These are phyloP conservation scores for Syndactyla subalaris DNA, from an alignment of 2,797 vertebrate species.

Conservation along the genomic window DNA sequence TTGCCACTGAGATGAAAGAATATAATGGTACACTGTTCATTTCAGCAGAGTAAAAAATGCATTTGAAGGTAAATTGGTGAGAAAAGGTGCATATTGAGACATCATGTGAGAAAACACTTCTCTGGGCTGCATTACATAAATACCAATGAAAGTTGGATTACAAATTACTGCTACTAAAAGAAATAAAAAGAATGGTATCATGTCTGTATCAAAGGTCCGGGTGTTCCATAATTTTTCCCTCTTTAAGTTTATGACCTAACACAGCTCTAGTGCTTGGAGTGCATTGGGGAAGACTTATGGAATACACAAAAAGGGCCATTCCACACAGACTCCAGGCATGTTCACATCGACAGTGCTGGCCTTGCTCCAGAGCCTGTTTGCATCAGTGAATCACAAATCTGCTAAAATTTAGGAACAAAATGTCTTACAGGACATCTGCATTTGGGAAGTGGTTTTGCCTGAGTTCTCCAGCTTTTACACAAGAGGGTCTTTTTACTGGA, in stretches of 20 bases:
- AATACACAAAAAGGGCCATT: background rate
- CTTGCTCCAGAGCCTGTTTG: background rate
- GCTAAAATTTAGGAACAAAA: background rate
- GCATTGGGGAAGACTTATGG: background rate
- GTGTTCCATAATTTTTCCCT: background rate
- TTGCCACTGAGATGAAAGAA: background rate
- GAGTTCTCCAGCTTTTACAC: background rate
- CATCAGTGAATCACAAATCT: background rate
- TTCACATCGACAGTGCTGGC: background rate
- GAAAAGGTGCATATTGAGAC: background rate
- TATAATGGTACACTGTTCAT: background rate
- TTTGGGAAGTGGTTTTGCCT: background rate
- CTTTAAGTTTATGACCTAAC: background rate
- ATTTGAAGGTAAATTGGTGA: background rate
- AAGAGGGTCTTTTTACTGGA: background rate
- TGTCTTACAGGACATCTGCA: background rate
- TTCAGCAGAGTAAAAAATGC: background rate
- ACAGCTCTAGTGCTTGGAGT: background rate
- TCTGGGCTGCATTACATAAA: background rate
- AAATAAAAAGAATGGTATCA: background rate
- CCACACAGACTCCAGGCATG: background rate
- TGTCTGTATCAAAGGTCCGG: background rate
- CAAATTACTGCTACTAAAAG: background rate
- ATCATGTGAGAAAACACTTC: background rate
- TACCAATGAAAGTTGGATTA: background rate